Evolutionary conservation across 2,888 invertebrate genomes (phyloP).

Genomic region (Nomada hirtipes): DNA sequence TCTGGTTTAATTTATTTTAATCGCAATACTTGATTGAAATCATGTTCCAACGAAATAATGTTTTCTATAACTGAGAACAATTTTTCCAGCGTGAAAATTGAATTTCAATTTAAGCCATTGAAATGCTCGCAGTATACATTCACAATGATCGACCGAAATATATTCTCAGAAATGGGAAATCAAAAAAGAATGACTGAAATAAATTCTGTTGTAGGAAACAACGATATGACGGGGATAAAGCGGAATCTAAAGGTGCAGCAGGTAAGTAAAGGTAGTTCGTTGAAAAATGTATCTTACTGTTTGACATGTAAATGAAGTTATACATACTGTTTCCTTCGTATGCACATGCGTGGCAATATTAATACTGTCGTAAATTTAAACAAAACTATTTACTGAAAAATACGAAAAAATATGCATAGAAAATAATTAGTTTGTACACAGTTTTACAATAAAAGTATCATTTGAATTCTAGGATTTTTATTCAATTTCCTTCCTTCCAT

Average conservation of each 20-base stretch:
- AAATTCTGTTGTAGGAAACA: not conserved
- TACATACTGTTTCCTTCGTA: not conserved
- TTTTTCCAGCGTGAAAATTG: no score
- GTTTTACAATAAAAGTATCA: not conserved
- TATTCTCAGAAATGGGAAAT: not conserved
- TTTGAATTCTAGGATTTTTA: no score
- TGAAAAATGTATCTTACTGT: not conserved
- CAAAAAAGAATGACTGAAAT: not conserved
- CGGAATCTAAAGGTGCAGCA: not conserved
- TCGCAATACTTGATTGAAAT: no score
- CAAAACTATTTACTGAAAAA: not conserved
- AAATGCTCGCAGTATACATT: no score
- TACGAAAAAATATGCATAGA: no score
- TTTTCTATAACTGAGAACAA: no score
- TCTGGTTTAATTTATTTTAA: no score
- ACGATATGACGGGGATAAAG: not conserved
- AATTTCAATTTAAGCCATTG: no score
- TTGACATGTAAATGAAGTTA: not conserved
- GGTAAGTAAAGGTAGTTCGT: not conserved
- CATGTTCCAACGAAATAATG: no score
- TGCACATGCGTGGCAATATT: not conserved
- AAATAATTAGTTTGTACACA: not conserved
- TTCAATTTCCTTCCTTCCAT: no score
- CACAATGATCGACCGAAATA: not conserved
- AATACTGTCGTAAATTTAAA: not conserved